phyloP scores from a whole-genome alignment of 2,797 vertebrate species.

The Todus mexicanus region DNA sequence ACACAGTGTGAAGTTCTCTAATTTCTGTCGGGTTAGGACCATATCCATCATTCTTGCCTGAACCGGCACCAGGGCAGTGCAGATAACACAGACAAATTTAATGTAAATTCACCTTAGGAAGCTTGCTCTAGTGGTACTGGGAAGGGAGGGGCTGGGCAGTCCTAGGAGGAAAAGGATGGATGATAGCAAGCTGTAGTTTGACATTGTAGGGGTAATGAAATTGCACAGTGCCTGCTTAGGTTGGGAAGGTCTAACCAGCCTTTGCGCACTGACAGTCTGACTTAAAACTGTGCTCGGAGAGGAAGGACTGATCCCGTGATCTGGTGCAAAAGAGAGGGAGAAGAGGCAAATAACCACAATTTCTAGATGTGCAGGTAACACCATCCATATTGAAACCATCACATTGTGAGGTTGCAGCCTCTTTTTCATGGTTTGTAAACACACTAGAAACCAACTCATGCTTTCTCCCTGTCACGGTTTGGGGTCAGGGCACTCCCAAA shows the following conservation, averaged over 20 bases:
- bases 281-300: not conserved
- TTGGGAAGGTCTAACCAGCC: not conserved
- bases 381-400: not conserved
- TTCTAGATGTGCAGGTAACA: not conserved
- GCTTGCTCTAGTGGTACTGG: not conserved
- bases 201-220: constrained; percentile 26
- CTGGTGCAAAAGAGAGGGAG: not conserved
- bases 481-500: no score
- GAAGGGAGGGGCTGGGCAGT: constrained; percentile 36
- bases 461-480: no score
- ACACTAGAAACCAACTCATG: accelerated
- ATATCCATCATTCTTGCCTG: constrained; percentile 55
- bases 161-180: constrained; percentile 54
- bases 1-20: constrained; percentile 50
- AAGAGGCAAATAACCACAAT: not conserved
- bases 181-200: constrained; percentile 20
- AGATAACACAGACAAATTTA: constrained; percentile 59
- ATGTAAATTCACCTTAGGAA: constrained; percentile 51
- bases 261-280: not conserved
- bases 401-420: not conserved
- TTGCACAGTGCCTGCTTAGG: not conserved
- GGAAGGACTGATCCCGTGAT: not conserved
- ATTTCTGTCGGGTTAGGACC: constrained; percentile 55
- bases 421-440: not conserved
- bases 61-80: not conserved